Base-by-base conservation (phyloP, 2,113 vertebrate species). In the Ancistrus triradiatus region DNA sequence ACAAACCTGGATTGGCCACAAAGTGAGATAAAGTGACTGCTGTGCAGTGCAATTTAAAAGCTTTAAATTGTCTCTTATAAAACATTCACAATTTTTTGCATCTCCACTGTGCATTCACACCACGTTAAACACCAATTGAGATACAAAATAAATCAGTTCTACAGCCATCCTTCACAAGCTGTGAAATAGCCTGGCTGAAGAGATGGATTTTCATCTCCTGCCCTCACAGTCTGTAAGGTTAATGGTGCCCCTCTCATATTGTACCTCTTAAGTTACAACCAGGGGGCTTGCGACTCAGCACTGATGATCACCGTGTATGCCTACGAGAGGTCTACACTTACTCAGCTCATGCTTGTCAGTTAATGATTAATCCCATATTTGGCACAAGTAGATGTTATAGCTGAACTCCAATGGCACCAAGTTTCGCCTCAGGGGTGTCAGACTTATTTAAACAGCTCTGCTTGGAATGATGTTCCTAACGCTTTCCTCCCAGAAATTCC, bases 371-470 rank as follows among this genome's bases (percentile, higher is more conserved):
- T 83, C 76, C 81, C 78, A 78, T 75, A 83, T 83, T 91, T 88
- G 85, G 84, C 81, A 88, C 86, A 86, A 81, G 78, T 82, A 87
- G 85, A 81, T 85, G 86, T 85, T 85, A 86, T 79, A 90, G 82
- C 86, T 77, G 74, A 81, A 83, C 82, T 87, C 88, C 80, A 88
- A 83, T 70, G 79, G 81, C 87, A 85, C 85, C 83, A 90, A 88
- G 89, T 85, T 85, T 88, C 78, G 87, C 84, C 91, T 85, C 84
- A 9, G 58, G 83, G 89, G 89, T 87, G 88, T 77, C 80, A 88
- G 82, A 85, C 87, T n/a, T 85, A 90, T 86, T 91, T 89, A 87
- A 89, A 91, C 90, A 87, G 90, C 89, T 91, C 84, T 87, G 83
- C 91, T 88, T 82, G 79, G 81, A 84, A 83, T 90, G 89, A 90